Base-by-base conservation (phyloP, 2,797 vertebrate species). In the Euthynnus affinis region DNA sequence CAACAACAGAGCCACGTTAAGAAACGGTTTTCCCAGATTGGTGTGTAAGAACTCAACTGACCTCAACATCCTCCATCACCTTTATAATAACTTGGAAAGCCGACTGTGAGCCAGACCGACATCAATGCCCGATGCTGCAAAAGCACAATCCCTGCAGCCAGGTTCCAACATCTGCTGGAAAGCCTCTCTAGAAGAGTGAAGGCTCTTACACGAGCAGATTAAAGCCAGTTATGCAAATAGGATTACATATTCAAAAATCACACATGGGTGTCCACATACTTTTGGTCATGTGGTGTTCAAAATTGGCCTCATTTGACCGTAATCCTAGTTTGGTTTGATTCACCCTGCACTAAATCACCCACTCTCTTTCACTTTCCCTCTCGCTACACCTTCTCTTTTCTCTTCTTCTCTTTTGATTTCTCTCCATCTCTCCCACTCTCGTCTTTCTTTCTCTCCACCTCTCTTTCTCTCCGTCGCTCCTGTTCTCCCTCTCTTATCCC, bases 401-500 rank as follows among this genome's bases (percentile, higher is more conserved):
- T 70, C 55, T 71, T 42, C 73, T 46, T 29, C 76, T 71, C 72
- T 62, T 34, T 52, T 80, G 23, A 9, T 72, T n/a, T 65, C 72
- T 82, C 63, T 79, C 77, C 48, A 44, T 71, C 68, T 81, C 78
- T 70, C 73, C 71, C 74, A 52, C 77, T 76, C 63, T 74, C 64
- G 71, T 14, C 53, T 61, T 64, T 76, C 76, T 71, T 40, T 69
- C 66, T 65, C 48, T 77, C 71, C 29, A 32, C 61, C 61, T 59
- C 52, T n/a, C 42, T 8, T 9, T 48, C 52, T 23, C 34, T 59
- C 37, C 67, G 60, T 75, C 55, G 8, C 81, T 92, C 72, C 61
- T 18, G 49, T 71, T 81, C 80, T 83, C 66, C 40, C 85, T 88
- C 85, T 88, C 79, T 81, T 64, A 82, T 90, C 87, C 86, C 89